Conservation (phyloP, 1,140 invertebrate genomes). For the Bombus affinis region DNA sequence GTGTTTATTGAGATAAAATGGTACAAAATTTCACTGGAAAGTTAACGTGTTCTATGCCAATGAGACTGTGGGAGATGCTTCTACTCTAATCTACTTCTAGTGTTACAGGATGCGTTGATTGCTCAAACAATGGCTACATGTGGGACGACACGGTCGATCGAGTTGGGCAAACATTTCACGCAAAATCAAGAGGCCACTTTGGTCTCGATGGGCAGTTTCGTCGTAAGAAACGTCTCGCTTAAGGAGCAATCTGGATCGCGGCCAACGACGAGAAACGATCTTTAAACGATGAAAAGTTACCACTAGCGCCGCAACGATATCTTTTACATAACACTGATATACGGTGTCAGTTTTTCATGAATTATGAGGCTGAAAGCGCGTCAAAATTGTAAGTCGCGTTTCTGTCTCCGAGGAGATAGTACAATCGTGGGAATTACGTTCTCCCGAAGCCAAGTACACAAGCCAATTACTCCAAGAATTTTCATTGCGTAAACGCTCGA, state of each 20-base stretch:
- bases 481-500: neutral
- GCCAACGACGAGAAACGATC: slow-evolving; percentile 29
- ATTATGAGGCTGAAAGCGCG: neutral
- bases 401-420: neutral
- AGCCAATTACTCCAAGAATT: slow-evolving; percentile 13
- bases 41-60: no score
- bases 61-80: no score
- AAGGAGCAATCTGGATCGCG: slow-evolving; percentile 33
- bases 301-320: neutral
- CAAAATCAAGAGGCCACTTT: slow-evolving; percentile 17
- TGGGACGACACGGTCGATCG: neutral
- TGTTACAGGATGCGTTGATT: neutral
- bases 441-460: no score
- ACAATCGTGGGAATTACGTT: neutral
- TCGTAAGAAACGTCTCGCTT: slow-evolving; percentile 16
- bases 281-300: slow-evolving; percentile 46
- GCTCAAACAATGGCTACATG: neutral
- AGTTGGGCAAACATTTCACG: neutral
- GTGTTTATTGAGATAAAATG: no score
- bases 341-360: slow-evolving; percentile 20
- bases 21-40: no score
- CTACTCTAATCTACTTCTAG: neutral
- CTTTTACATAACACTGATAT: slow-evolving; percentile 44
- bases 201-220: neutral
- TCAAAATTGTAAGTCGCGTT: neutral